Evolutionary conservation across 2,888 invertebrate genomes (phyloP).

Genomic region (Branchipolynoe longqiensis): DNA sequence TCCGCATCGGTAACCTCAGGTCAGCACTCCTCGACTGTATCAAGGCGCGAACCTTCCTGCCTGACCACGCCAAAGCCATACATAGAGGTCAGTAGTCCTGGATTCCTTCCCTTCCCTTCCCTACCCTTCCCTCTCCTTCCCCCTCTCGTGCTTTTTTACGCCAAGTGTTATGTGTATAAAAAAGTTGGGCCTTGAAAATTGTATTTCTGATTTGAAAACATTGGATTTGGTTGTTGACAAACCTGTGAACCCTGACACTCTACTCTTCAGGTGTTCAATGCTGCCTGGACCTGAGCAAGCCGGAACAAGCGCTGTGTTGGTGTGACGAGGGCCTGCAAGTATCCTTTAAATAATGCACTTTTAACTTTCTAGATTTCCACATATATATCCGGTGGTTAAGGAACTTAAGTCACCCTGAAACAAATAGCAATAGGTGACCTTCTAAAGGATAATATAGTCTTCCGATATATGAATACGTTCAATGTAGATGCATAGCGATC

Average conservation of each 20-base stretch:
- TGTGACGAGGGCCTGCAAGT: constrained; percentile 87
- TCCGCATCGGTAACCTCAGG: constrained; percentile 87
- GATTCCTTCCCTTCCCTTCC: not conserved
- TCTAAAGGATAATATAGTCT: no score
- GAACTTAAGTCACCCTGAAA: no score
- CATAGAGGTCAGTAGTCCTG: constrained; percentile 81
- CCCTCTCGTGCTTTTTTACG: no score
- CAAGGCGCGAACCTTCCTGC: constrained; percentile 88
- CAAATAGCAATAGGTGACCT: no score
- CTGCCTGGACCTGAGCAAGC: constrained; percentile 86
- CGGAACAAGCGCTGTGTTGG: constrained; percentile 87
- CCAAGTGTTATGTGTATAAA: no score
- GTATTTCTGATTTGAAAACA: no score
- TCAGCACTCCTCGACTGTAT: constrained; percentile 91
- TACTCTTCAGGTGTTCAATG: constrained; percentile 87
- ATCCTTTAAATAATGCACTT: constrained; percentile 67
- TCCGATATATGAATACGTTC: no score
- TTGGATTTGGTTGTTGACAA: no score
- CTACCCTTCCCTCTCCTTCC: no score
- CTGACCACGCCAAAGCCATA: constrained; percentile 89
- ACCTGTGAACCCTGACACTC: not conserved
- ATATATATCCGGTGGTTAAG: no score
- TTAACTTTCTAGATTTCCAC: not conserved
- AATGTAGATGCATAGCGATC: no score
- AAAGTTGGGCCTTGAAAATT: no score